Base-by-base conservation (phyloP, 2,888 invertebrate genomes). In the Brachyptera putata region DNA sequence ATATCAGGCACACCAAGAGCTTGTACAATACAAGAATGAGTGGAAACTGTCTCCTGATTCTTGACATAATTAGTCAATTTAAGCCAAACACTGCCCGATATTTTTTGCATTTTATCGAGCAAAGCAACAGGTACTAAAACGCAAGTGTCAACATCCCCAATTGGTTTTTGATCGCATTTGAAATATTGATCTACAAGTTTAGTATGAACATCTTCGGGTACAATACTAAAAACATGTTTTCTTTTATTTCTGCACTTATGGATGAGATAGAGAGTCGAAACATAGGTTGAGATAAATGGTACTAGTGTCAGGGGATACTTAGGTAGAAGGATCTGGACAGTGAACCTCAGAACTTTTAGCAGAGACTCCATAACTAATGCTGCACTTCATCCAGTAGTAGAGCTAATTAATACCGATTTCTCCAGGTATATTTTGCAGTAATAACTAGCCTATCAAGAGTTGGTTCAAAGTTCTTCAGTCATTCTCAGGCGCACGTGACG, bases 61-160 rank as follows among this genome's bases (percentile, higher is more conserved):
- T 30, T 4, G 9, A 36, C 16, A 13, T 36, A 34, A 11, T 56
- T 56, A 13, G 14, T 56, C 22, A 56, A 18, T 41, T 56, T 56
- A 3, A 56, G 22, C 22, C 30, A 37, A 18, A n/a, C n/a, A n/a
- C n/a, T n/a, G n/a, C n/a, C n/a, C n/a, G n/a, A n/a, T n/a, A n/a
- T n/a, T n/a, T n/a, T n/a, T n/a, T n/a, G n/a, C n/a, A n/a, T n/a
- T n/a, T n/a, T n/a, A n/a, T n/a, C n/a, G n/a, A n/a, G n/a, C n/a
- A n/a, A n/a, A n/a, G n/a, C n/a, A n/a, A n/a, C n/a, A n/a, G n/a
- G n/a, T n/a, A n/a, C n/a, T n/a, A n/a, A n/a, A n/a, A n/a, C n/a
- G n/a, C n/a, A n/a, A n/a, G n/a, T n/a, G n/a, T n/a, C n/a, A n/a
- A n/a, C n/a, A n/a, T n/a, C n/a, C n/a, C n/a, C n/a, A n/a, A n/a